Evolutionary conservation across 2,113 vertebrate species (phyloP).

Genomic region (Crypturellus undulatus): DNA sequence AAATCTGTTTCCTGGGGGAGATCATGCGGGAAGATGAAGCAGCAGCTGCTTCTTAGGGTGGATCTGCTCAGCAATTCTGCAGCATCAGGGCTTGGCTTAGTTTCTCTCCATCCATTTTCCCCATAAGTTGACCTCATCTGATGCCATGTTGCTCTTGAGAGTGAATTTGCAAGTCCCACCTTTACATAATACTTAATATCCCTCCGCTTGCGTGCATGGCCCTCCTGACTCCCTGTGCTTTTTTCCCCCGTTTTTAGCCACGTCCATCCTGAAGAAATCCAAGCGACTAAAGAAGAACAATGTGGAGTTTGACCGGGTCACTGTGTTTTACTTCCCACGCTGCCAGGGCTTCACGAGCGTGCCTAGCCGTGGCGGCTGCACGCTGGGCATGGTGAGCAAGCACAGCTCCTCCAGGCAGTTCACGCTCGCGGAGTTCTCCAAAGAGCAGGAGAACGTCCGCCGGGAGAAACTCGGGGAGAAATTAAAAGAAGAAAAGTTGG

Average conservation of each 20-base stretch:
- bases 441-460: constrained; percentile 85
- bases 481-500: constrained; percentile 91
- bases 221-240: not conserved
- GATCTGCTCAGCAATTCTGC: fast-evolving
- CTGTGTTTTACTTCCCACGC: constrained; percentile 94
- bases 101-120: not conserved
- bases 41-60: not conserved
- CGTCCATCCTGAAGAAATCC: constrained; percentile 91
- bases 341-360: constrained; percentile 98
- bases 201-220: not conserved
- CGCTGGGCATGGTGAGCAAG: constrained; percentile 91
- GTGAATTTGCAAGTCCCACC: not conserved
- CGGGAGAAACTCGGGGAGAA: constrained; percentile 86
- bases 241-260: constrained; percentile 74
- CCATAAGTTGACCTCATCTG: not conserved
- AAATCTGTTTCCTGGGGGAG: constrained; percentile 33
- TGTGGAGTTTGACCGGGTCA: constrained; percentile 91
- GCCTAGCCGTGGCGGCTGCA: constrained; percentile 94
- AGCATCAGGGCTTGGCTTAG: not conserved
- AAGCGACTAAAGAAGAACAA: constrained; percentile 83
- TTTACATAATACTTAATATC: not conserved
- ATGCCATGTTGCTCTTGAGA: not conserved
- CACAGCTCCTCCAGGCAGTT: constrained; percentile 86
- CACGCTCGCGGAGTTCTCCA: constrained; percentile 88
- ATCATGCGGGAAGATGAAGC: not conserved